Evolutionary conservation across 2,888 invertebrate species (phyloP).

Genomic region (Dyspetes luteomarginatus): DNA sequence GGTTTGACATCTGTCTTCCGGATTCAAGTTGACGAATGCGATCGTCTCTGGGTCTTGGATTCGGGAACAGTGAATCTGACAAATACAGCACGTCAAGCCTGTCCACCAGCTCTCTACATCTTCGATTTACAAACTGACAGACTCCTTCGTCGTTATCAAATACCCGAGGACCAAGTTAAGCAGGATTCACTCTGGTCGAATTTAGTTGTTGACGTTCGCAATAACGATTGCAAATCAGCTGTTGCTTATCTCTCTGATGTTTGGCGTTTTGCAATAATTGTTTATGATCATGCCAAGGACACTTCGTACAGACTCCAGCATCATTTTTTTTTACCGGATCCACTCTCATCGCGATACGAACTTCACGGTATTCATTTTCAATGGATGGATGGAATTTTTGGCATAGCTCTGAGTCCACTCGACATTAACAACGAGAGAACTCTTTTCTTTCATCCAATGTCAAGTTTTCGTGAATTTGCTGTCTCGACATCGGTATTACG

Average conservation of each 20-base stretch:
- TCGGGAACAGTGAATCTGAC: slow-evolving; percentile 90
- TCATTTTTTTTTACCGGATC: slow-evolving; percentile 90
- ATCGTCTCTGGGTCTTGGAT: slow-evolving; percentile 92
- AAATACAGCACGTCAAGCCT: slow-evolving; percentile 87
- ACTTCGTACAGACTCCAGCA: slow-evolving; percentile 88
- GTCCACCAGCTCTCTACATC: slow-evolving; percentile 89
- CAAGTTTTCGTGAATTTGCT: slow-evolving; percentile 91
- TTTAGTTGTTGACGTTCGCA: slow-evolving; percentile 87
- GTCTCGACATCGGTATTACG: slow-evolving; percentile 88
- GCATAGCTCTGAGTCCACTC: slow-evolving; percentile 88
- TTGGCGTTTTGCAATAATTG: slow-evolving; percentile 87
- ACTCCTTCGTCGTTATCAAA: slow-evolving; percentile 86
- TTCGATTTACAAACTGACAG: slow-evolving; percentile 89
- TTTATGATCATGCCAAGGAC: slow-evolving; percentile 86
- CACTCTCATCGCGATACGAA: slow-evolving; percentile 88
- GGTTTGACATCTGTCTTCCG: slow-evolving; percentile 92
- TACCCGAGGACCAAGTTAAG: slow-evolving; percentile 88
- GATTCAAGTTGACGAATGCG: slow-evolving; percentile 89
- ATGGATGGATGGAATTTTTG: slow-evolving; percentile 93
- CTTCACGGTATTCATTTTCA: slow-evolving; percentile 91
- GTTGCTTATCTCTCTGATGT: slow-evolving; percentile 89
- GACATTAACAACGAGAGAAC: slow-evolving; percentile 85
- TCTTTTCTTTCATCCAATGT: slow-evolving; percentile 92
- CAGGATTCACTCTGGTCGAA: slow-evolving; percentile 89
- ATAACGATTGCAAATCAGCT: slow-evolving; percentile 86